phyloP scores from a whole-genome alignment of 1,140 invertebrate species.

The Temnothorax nylanderi region DNA sequence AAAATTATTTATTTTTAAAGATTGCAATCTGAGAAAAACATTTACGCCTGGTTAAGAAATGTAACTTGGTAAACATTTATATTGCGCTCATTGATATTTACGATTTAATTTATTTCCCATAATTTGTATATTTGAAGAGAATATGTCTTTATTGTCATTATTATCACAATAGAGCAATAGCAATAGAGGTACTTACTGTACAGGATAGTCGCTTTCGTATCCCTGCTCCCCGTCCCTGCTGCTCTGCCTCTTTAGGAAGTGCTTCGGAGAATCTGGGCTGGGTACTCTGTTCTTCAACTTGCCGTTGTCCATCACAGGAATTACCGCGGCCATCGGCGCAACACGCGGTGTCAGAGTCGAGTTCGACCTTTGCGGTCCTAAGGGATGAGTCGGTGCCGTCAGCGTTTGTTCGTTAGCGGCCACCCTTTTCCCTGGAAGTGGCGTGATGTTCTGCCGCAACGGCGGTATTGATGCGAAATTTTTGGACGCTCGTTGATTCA shows the following conservation, averaged over 20 bases:
- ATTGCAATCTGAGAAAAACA: background rate
- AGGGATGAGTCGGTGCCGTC: conserved; percentile 73
- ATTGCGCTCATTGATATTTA: background rate
- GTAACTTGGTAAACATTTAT: background rate
- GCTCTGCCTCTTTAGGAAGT: conserved; percentile 81
- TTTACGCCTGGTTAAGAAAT: background rate
- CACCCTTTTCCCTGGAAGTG: conserved; percentile 79
- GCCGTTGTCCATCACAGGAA: conserved; percentile 84
- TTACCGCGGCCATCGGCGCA: conserved; percentile 83
- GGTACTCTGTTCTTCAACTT: conserved; percentile 81
- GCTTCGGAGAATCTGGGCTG: conserved; percentile 82
- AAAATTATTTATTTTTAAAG: background rate
- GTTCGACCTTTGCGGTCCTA: conserved; percentile 83
- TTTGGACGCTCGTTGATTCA: conserved; percentile 77
- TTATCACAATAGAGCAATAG: background rate
- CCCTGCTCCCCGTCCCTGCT: conserved; percentile 80
- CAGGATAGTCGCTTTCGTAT: conserved; percentile 84
- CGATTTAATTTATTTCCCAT: background rate
- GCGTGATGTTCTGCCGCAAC: conserved; percentile 81
- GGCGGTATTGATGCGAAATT: conserved; percentile 83
- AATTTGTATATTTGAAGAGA: background rate
- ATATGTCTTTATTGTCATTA: background rate
- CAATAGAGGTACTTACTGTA: conserved; percentile 80
- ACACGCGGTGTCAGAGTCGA: conserved; percentile 82
- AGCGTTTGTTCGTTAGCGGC: conserved; percentile 51